Evolutionary conservation across 2,888 invertebrate species (phyloP), one percentile per base, ranked within the genome.

Genomic region (Marronus borbonicus): DNA sequence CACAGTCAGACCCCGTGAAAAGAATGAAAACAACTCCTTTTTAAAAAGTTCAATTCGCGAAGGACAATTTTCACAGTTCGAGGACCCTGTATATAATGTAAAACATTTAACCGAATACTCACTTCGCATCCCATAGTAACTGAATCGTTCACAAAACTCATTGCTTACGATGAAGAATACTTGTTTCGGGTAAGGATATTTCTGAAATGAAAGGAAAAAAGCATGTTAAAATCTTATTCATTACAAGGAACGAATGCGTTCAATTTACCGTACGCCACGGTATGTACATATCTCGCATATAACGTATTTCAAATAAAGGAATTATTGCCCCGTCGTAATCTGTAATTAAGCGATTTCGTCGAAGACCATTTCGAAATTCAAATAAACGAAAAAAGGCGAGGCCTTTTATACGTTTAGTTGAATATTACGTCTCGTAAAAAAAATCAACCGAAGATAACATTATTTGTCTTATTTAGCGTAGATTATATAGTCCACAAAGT

Each of bases 91-190:
- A 24, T 24, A 24, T 24, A 24, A 24, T 1, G 1, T 24, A 24
- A 24, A 24, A n/a, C n/a, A n/a, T n/a, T 28, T 24, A 36, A 24
- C n/a, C 2, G 14, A 69, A 80, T 84, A 90, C 94, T 93, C 91
- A 98, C 97, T 95, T 92, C 96, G 94, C 94, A 98, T 96, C 87
- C 99, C 99, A 94, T 98, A 99, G 89, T 93, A 99, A 80, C 95
- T 96, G 90, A 99, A 99, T 84, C 98, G 91, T 89, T 99, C 99
- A 89, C 98, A 99, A 89, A 99, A 98, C 89, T 99, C 99, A 93
- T 98, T 98, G 88, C 94, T 94, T 82, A 99, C 92, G 85, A 99
- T 98, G 89, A 98, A 98, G 85, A 94, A 96, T 17, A 98, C 95
- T 20, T 96, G 92, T 87, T 93, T 95, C 0, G 98, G 98, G 86